Conservation (phyloP, 2,113 vertebrate species). For the Thunnus maccoyii region DNA sequence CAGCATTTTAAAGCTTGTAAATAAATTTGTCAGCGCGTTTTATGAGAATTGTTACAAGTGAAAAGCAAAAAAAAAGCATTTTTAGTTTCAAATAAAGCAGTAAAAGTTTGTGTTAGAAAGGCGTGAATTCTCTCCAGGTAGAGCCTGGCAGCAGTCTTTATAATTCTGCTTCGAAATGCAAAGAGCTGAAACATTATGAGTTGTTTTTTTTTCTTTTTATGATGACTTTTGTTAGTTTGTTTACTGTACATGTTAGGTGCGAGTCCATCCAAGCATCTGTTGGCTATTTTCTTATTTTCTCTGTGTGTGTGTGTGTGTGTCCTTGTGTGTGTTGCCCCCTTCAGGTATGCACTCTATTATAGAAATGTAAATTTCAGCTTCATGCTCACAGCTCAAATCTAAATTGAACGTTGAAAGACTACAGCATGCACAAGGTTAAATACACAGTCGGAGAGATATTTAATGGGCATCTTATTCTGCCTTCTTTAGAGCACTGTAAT, state of each 20-base stretch:
- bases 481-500: background rate
- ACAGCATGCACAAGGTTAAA: background rate
- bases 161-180: constrained; percentile 38
- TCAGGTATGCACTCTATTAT: background rate
- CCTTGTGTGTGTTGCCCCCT: background rate
- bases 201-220: constrained; percentile 24
- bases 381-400: background rate
- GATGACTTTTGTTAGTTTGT: constrained; percentile 29
- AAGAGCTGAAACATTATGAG: constrained; percentile 39
- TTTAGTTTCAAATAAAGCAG: constrained; percentile 50
- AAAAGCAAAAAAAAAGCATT: constrained; percentile 32
- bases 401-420: constrained; percentile 2
- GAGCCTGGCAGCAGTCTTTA: constrained; percentile 39
- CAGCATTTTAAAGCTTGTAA: constrained; percentile 34
- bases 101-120: constrained; percentile 44
- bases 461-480: background rate
- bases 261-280: constrained; percentile 21
- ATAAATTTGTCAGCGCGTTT: constrained; percentile 45
- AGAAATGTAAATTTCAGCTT: constrained; percentile 6
- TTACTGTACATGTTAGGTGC: background rate
- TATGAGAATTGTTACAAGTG: constrained; percentile 31
- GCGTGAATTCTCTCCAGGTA: constrained; percentile 37
- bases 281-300: constrained; percentile 23
- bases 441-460: background rate
- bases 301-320: background rate